Conservation (phyloP, 2,113 vertebrate species). For the Xiphophorus couchianus region DNA sequence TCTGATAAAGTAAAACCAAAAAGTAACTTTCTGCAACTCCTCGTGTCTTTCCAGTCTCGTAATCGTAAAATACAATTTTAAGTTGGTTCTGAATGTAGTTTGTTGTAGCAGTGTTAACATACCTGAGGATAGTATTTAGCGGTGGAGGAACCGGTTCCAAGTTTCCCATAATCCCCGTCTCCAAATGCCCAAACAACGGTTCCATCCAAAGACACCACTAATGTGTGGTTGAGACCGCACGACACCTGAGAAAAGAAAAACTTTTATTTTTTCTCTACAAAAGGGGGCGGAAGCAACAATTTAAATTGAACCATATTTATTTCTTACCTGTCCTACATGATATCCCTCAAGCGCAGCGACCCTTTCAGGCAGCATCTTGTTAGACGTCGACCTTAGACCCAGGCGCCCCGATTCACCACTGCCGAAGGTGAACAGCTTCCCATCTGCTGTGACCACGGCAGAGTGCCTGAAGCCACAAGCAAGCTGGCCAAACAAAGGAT, state of each 20-base stretch:
- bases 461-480: slow-evolving; percentile 84
- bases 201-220: slow-evolving; percentile 82
- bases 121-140: slow-evolving; percentile 85
- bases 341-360: slow-evolving; percentile 81
- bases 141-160: slow-evolving; percentile 81
- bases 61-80: neutral
- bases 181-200: slow-evolving; percentile 84
- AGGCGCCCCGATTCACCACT: slow-evolving; percentile 84
- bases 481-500: slow-evolving; percentile 61
- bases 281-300: neutral
- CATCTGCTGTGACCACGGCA: slow-evolving; percentile 82
- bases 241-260: slow-evolving; percentile 75
- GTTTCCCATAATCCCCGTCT: slow-evolving; percentile 84
- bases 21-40: neutral
- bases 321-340: slow-evolving; percentile 77
- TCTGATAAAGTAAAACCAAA: neutral
- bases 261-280: neutral
- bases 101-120: neutral
- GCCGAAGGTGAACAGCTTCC: slow-evolving; percentile 85
- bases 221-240: slow-evolving; percentile 84
- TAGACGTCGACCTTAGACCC: slow-evolving; percentile 83
- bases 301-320: neutral
- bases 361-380: slow-evolving; percentile 84
- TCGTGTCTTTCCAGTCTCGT: neutral
- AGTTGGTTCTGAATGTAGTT: neutral